phyloP scores from a whole-genome alignment of 2,888 invertebrate species.

The Hedychridium roseum region DNA sequence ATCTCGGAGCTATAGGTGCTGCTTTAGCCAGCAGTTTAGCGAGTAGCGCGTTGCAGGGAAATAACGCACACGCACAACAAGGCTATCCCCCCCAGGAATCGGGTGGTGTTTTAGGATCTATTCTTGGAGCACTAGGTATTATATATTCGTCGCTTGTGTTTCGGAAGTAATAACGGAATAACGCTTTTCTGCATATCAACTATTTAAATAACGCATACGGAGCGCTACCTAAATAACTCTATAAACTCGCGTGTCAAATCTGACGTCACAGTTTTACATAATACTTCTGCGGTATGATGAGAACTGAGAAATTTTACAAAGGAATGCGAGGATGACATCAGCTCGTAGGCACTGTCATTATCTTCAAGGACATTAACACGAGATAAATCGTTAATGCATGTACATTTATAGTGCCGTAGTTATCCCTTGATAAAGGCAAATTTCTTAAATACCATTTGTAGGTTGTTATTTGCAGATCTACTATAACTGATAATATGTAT shows the following conservation, averaged over 20 bases:
- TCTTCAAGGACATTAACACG: constrained; percentile 17
- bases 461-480: too few relatives aligned
- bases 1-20: constrained; percentile 55
- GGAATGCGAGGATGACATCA: constrained; percentile 30
- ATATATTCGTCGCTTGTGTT: neutral
- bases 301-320: constrained; percentile 5
- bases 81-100: constrained; percentile 53
- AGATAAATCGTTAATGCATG: constrained; percentile 10
- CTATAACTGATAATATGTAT: too few relatives aligned
- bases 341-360: constrained; percentile 25
- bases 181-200: neutral
- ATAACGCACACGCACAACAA: constrained; percentile 39
- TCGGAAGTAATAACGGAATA: constrained; percentile 2
- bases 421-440: neutral
- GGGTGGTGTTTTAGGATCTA: constrained; percentile 53
- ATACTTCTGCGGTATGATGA: constrained; percentile 9
- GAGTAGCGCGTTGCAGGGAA: constrained; percentile 49
- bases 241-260: too few relatives aligned
- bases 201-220: neutral
- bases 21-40: constrained; percentile 57
- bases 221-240: neutral
- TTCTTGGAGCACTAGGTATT: constrained; percentile 57
- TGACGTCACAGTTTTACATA: neutral
- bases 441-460: too few relatives aligned
- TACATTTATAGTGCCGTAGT: too few relatives aligned